Evolutionary conservation across 2,888 invertebrate genomes (phyloP).

Genomic region (Hoplodrina blanda): DNA sequence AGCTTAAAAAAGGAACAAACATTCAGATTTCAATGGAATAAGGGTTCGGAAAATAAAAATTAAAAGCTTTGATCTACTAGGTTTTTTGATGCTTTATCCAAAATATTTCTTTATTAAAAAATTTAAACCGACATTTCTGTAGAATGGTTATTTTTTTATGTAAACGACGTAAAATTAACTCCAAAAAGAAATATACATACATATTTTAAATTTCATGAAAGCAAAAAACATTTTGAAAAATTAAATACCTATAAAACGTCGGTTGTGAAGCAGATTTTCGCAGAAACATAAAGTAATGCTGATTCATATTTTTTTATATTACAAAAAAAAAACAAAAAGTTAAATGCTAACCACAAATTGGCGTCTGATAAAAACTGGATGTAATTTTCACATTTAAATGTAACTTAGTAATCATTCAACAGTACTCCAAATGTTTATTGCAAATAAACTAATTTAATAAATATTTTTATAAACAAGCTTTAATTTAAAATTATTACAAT

Average conservation of each 20-base stretch:
- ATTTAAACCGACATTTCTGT: background rate
- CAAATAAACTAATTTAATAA: too few species aligned
- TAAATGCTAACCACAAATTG: too few species aligned
- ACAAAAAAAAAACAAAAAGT: background rate
- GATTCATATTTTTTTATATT: background rate
- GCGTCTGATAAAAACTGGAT: too few species aligned
- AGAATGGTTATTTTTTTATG: background rate
- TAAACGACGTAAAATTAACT: background rate
- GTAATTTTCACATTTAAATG: too few species aligned
- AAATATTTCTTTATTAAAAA: conserved; percentile 7
- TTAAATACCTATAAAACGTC: conserved; percentile 2
- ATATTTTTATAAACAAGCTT: too few species aligned
- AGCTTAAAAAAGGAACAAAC: conserved; percentile 12
- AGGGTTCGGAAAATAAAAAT: conserved; percentile 12
- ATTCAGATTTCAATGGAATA: conserved; percentile 13
- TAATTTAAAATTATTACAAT: too few species aligned
- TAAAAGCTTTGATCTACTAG: conserved; percentile 28
- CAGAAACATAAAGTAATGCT: background rate
- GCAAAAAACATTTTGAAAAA: conserved; percentile 9
- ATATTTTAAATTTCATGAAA: background rate
- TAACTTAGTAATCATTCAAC: too few species aligned
- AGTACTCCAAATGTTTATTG: too few species aligned
- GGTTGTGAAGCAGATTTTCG: conserved; percentile 2
- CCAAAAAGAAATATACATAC: background rate
- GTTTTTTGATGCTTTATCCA: conserved; percentile 1